phyloP scores from a whole-genome alignment of 2,888 invertebrate genomes.

The Philhelius pedissequus region DNA sequence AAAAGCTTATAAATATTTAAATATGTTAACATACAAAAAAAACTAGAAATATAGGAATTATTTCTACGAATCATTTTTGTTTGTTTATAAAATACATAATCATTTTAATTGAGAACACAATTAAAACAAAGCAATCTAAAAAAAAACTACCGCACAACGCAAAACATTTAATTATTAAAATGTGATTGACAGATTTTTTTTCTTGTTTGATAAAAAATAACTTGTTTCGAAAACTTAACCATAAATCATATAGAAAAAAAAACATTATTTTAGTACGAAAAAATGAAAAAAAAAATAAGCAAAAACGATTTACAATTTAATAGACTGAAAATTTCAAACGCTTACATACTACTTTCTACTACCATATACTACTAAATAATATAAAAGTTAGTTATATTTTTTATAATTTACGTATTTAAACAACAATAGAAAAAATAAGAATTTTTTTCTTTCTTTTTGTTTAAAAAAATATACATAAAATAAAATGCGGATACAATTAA shows the following conservation, averaged over 20 bases:
- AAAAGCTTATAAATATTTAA: slow-evolving; percentile 1
- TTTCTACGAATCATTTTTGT: slow-evolving; percentile 20
- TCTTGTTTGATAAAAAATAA: not conserved
- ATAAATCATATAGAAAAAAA: not conserved
- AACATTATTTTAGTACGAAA: not conserved
- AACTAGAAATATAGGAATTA: slow-evolving; percentile 18
- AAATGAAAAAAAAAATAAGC: slow-evolving; percentile 18
- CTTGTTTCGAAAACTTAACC: not conserved
- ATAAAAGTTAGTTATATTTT: slow-evolving; percentile 8
- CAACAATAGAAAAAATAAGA: slow-evolving; percentile 5
- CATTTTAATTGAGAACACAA: not conserved
- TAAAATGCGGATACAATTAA: not conserved
- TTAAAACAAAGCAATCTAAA: not conserved
- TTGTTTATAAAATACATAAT: slow-evolving; percentile 38
- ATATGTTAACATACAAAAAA: not conserved
- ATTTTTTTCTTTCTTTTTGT: slow-evolving; percentile 38
- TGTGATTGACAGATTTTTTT: slow-evolving; percentile 27
- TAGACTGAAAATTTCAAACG: slow-evolving; percentile 67
- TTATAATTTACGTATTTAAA: not conserved
- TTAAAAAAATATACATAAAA: not conserved
- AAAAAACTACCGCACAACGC: not conserved
- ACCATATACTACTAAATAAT: slow-evolving; percentile 45
- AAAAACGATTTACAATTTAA: slow-evolving; percentile 60
- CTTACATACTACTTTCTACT: slow-evolving; percentile 14
- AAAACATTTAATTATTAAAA: slow-evolving; percentile 23